These are phyloP conservation scores for Dendrolimus punctatus DNA, from an alignment of 1,140 invertebrate genomes.

Conservation along the genomic window DNA sequence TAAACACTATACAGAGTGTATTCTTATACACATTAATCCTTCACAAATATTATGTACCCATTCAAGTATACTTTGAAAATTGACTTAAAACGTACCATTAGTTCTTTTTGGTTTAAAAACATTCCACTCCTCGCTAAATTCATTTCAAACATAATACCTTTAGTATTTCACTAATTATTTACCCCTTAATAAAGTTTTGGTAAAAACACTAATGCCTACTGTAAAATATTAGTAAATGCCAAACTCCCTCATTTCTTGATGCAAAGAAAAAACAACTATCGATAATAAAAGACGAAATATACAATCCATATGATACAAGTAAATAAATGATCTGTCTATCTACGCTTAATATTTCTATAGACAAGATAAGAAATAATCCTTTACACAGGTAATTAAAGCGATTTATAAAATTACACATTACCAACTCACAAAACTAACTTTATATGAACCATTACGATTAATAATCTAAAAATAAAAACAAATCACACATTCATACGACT, in stretches of 20 bases:
- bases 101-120: neutral
- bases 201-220: conserved; percentile 58
- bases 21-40: too few species aligned
- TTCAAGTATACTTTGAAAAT: too few species aligned
- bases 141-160: neutral
- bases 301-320: conserved; percentile 36
- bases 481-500: neutral
- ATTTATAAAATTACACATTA: neutral
- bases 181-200: conserved; percentile 47
- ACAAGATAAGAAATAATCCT: too few species aligned
- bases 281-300: conserved; percentile 24
- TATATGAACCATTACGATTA: conserved; percentile 17
- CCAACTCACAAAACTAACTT: neutral
- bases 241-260: conserved; percentile 43
- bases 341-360: too few species aligned
- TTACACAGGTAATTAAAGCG: too few species aligned
- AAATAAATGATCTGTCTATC: neutral
- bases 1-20: too few species aligned
- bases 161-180: conserved; percentile 2
- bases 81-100: too few species aligned
- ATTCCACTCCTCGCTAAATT: neutral
- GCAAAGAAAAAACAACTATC: conserved; percentile 29
- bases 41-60: too few species aligned
- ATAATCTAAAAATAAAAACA: conserved; percentile 18
- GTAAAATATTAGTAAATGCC: conserved; percentile 71